Evolutionary conservation across 2,113 vertebrate genomes (phyloP).

Genomic region (Eidolon helvum): DNA sequence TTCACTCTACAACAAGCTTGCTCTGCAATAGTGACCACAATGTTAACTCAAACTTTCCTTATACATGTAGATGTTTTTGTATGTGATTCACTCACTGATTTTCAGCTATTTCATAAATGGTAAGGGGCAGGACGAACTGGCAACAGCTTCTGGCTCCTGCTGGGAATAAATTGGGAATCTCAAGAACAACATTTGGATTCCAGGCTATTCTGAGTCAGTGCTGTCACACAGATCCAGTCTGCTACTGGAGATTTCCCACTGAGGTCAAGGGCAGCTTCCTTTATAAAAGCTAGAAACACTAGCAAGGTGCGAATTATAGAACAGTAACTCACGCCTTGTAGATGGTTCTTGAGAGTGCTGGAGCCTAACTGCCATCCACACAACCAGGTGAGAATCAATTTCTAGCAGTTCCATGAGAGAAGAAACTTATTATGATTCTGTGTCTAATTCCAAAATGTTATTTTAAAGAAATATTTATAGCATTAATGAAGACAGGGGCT

Average conservation of each 20-base stretch:
- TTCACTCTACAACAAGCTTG: background rate
- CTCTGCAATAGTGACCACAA: background rate
- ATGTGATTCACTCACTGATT: background rate
- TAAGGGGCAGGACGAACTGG: background rate
- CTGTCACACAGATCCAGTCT: conserved; percentile 16
- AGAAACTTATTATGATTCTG: conserved; percentile 78
- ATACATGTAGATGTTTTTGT: background rate
- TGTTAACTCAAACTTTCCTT: background rate
- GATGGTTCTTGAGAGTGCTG: conserved; percentile 67
- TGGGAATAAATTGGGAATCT: background rate
- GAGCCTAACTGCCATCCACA: conserved; percentile 72
- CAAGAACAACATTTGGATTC: background rate
- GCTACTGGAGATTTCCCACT: conserved; percentile 8
- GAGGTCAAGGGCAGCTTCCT: conserved; percentile 22
- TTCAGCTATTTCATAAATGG: background rate
- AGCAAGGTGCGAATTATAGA: conserved; percentile 78
- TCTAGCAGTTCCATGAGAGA: conserved; percentile 65
- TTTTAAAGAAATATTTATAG: conserved; percentile 82
- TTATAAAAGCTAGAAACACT: conserved; percentile 68
- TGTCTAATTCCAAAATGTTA: conserved; percentile 78
- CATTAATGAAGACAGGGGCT: conserved; percentile 79
- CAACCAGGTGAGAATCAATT: conserved; percentile 80
- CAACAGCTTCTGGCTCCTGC: background rate
- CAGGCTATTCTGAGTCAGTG: background rate
- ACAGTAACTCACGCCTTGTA: conserved; percentile 75